A percentile compares a stretch with the other conserved stretches of the same genome.
Conservation (phyloP, 2,888 invertebrate genomes). For the Crioceris asparagi region DNA sequence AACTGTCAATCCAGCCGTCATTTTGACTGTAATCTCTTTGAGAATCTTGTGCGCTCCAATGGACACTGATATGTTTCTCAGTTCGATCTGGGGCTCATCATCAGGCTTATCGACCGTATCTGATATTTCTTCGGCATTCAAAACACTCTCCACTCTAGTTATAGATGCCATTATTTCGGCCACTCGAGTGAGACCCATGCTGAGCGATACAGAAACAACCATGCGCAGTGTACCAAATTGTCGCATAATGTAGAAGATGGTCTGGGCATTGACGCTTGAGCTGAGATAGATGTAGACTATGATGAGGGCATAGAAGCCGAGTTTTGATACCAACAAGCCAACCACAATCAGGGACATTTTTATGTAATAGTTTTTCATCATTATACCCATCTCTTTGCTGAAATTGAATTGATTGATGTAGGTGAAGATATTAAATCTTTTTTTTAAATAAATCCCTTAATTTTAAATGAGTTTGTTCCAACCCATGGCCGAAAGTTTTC, state of each 20-base stretch:
- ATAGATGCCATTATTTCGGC: conserved; percentile 24
- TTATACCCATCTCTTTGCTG: conserved; percentile 23
- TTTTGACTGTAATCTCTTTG: conserved; percentile 35
- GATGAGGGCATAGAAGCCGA: conserved; percentile 24
- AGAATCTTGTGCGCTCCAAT: conserved; percentile 29
- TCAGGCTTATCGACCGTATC: conserved; percentile 19
- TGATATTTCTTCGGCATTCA: conserved; percentile 37
- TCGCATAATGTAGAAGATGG: conserved; percentile 23
- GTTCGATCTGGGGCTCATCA: conserved; percentile 20
- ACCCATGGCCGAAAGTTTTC: too few relatives aligned
- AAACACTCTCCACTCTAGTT: conserved; percentile 21
- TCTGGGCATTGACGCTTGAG: conserved; percentile 20
- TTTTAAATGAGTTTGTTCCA: too few relatives aligned
- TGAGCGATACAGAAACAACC: conserved; percentile 20
- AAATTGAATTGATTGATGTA: conserved; percentile 16
- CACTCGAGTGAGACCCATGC: conserved; percentile 20
- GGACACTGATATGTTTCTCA: conserved; percentile 22
- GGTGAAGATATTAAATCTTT: conserved; percentile 9
- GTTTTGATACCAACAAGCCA: conserved; percentile 24
- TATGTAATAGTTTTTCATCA: conserved; percentile 18
- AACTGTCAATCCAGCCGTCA: conserved; percentile 40
- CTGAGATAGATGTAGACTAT: conserved; percentile 22
- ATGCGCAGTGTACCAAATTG: conserved; percentile 20
- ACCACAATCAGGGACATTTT: conserved; percentile 26
- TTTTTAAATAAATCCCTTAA: too few relatives aligned